Conservation (phyloP, 2,113 vertebrate genomes). For the Alethe castanea region DNA sequence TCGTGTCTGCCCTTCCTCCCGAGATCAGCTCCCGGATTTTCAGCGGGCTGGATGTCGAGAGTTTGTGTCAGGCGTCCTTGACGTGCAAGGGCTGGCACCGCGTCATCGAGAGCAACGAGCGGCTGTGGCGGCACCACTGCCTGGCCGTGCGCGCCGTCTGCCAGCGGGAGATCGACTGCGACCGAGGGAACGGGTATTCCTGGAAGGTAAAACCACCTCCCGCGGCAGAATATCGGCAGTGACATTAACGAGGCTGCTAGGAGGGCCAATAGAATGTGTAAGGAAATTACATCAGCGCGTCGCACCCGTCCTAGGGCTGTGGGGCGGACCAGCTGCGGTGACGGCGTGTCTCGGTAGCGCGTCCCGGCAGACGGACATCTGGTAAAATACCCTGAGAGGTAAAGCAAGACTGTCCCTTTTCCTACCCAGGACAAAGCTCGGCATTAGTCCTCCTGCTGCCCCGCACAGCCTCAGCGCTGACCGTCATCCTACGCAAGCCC, state of each 20-base stretch:
- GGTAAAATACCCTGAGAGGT: not conserved
- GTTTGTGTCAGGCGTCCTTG: constrained; percentile 76
- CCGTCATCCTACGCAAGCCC: rapidly evolving
- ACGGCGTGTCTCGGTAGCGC: rapidly evolving
- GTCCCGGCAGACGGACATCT: not conserved
- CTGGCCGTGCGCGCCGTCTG: constrained; percentile 74
- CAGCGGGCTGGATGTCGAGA: constrained; percentile 74
- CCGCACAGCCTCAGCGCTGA: not conserved
- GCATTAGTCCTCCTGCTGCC: not conserved
- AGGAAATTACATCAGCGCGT: not conserved
- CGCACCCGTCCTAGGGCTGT: rapidly evolving
- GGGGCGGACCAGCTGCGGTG: not conserved
- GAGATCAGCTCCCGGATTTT: constrained; percentile 84
- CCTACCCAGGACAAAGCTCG: rapidly evolving
- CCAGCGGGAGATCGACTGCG: constrained; percentile 78
- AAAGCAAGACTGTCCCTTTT: not conserved
- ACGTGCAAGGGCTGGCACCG: constrained; percentile 81
- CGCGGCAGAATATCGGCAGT: rapidly evolving
- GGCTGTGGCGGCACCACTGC: constrained; percentile 83
- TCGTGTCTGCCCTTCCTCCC: constrained; percentile 72
- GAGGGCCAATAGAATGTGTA: rapidly evolving
- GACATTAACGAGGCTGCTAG: not conserved
- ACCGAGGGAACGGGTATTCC: constrained; percentile 76
- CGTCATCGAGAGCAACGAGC: constrained; percentile 74
- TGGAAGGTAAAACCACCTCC: constrained; percentile 80